Percentiles rank a stretch among this genome's conserved stretches.
Evolutionary conservation across 2,888 invertebrate species (phyloP).

Genomic region (Dryadula phaetusa): DNA sequence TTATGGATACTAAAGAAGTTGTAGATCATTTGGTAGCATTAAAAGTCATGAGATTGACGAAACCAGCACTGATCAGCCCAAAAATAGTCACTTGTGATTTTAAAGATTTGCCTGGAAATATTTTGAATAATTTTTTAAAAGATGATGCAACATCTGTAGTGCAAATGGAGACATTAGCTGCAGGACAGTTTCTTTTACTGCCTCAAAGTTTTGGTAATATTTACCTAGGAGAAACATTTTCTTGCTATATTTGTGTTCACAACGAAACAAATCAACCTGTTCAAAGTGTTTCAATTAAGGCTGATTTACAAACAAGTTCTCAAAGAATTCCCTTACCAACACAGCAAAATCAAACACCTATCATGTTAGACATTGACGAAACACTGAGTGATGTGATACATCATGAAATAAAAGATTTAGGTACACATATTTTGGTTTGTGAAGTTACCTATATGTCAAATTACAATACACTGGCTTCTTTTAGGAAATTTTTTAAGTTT

Average conservation of each 20-base stretch:
- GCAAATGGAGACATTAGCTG: conserved; percentile 91
- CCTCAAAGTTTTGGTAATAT: conserved; percentile 99
- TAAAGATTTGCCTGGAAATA: conserved; percentile 92
- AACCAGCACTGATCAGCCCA: conserved; percentile 94
- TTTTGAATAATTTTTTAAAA: conserved; percentile 90
- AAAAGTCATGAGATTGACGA: conserved; percentile 97
- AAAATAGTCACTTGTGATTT: conserved; percentile 93
- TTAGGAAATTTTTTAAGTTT: conserved; percentile 99
- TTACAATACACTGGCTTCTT: conserved; percentile 90
- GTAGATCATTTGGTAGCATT: conserved; percentile 86
- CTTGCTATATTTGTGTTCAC: conserved; percentile 98
- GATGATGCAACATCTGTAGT: conserved; percentile 93
- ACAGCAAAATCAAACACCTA: conserved; percentile 86
- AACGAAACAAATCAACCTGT: conserved; percentile 95
- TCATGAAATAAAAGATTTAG: conserved; percentile 99
- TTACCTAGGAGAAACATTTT: conserved; percentile 98
- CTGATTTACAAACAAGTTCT: conserved; percentile 96
- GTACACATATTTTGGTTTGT: conserved; percentile 98
- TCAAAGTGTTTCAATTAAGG: conserved; percentile 93
- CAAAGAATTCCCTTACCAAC: conserved; percentile 93
- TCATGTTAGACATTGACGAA: conserved; percentile 88
- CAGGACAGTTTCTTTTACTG: conserved; percentile 95
- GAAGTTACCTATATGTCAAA: conserved; percentile 95
- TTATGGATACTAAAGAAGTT: conserved; percentile 85
- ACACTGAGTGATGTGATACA: conserved; percentile 98